Conservation (phyloP, 2,888 invertebrate genomes). For the Endotricha flammealis region DNA sequence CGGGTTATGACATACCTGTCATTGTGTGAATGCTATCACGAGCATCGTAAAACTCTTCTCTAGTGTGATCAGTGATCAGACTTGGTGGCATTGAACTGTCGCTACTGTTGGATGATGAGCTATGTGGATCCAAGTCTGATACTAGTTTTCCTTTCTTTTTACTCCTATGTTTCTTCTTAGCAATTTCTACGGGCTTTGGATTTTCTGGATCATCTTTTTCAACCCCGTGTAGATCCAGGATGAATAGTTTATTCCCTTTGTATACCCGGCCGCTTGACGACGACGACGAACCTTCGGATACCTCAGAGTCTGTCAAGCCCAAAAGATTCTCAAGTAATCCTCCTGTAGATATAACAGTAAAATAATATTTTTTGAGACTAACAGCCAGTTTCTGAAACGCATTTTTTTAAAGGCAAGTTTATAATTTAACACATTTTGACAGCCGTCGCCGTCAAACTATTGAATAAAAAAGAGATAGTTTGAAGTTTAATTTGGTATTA, state of each 20-base stretch:
- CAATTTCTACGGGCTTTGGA: constrained; percentile 19
- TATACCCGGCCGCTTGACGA: constrained; percentile 26
- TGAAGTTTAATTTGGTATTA: too few relatives aligned
- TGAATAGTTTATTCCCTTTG: constrained; percentile 27
- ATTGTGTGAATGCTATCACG: constrained; percentile 49
- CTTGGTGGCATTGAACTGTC: constrained; percentile 23
- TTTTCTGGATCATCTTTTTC: constrained; percentile 32
- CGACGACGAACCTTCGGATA: constrained; percentile 33
- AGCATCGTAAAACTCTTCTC: constrained; percentile 57
- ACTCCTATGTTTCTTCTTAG: constrained; percentile 38
- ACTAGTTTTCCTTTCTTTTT: constrained; percentile 21
- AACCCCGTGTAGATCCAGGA: constrained; percentile 46
- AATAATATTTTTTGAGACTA: too few relatives aligned
- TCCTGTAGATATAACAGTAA: too few relatives aligned
- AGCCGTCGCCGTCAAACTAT: too few relatives aligned
- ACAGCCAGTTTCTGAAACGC: too few relatives aligned
- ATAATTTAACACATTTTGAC: too few relatives aligned
- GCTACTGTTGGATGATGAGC: constrained; percentile 33
- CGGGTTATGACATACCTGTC: constrained; percentile 33
- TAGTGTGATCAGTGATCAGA: constrained; percentile 23
- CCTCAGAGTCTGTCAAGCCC: constrained; percentile 31
- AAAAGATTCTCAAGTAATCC: constrained; percentile 27
- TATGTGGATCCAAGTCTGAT: constrained; percentile 20
- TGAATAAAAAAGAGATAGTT: too few relatives aligned
- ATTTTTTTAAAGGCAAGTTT: not conserved